Base-by-base conservation (phyloP, 2,888 invertebrate species). In the Polyommatus icarus region DNA sequence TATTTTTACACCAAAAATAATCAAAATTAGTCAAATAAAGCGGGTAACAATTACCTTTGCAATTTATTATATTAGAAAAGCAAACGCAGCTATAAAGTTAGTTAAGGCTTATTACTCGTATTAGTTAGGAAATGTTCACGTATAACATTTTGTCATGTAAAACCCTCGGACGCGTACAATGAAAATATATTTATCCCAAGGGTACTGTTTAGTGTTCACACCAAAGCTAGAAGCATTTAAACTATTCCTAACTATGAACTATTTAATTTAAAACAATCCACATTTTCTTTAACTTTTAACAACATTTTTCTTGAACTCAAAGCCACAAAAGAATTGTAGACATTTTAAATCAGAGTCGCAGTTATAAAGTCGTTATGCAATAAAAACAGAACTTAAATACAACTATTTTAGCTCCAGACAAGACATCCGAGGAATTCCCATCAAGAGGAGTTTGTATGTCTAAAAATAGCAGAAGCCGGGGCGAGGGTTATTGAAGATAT, bases 361-460 rank as follows among this genome's bases (percentile, higher is more conserved):
- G 36, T 76, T 24, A 40, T 40, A 46, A 61, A 76, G 59, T 76
- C 54, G n/a, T n/a, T 12, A 46, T 46, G 46, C 46, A 59, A 46
- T 29, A 67, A 67, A 67, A 67, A 29, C 29, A 29, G 6, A 67
- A 67, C 1, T 29, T 77, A 67, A 67, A 67, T 15, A 67, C 67
- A 67, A 67, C 67, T 67, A 67, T 67, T 67, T 67, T 67, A 67
- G 67, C 67, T 15, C 67, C 67, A 67, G 67, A 67, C 67, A 67
- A 67, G 29, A 67, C 15, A 32, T 67, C 29, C 67, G 29, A 67
- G 67, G 67, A 67, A 67, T 67, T 50, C 75, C 54, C 75, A 50
- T 75, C 24, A 75, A 75, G 54, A 20, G 20, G 54, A 76, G 54
- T 54, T 67, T 67, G 59, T 59, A n/a, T 59, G 61, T 67, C 67